Percentiles rank a stretch among this genome's conserved stretches.
phyloP scores from a whole-genome alignment of 2,113 vertebrate genomes.

The Pantherophis guttatus region DNA sequence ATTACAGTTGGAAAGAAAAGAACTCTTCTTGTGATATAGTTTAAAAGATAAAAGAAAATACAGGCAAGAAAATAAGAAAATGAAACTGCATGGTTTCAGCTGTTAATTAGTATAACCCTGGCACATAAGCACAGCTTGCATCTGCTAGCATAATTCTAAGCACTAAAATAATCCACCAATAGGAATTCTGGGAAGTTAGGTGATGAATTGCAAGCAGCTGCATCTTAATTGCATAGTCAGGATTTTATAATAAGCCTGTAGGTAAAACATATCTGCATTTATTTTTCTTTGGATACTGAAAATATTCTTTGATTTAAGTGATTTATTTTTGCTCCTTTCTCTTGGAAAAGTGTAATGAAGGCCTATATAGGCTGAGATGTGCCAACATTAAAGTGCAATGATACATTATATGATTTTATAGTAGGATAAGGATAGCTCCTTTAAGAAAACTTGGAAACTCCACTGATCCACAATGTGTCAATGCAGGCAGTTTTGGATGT shows the following conservation, averaged over 20 bases:
- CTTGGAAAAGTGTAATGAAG: background rate
- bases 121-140: constrained; percentile 47
- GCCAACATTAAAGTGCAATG: background rate
- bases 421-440: background rate
- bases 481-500: background rate
- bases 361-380: background rate
- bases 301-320: constrained; percentile 24
- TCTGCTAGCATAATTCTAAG: constrained; percentile 58
- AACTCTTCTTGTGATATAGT: constrained; percentile 24
- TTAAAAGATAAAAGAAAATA: constrained; percentile 5
- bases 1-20: constrained; percentile 28
- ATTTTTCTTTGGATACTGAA: constrained; percentile 41
- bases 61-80: constrained; percentile 24
- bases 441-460: background rate
- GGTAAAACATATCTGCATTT: constrained; percentile 46
- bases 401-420: background rate
- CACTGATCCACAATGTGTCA: background rate
- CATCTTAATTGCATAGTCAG: constrained; percentile 65
- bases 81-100: constrained; percentile 22
- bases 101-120: constrained; percentile 34
- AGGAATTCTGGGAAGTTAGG: constrained; percentile 58
- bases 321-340: background rate
- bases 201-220: constrained; percentile 73
- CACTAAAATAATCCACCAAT: constrained; percentile 63
- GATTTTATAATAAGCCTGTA: constrained; percentile 67